These are phyloP conservation scores for Halesus radiatus DNA, from an alignment of 1,140 invertebrate species.

Conservation along the genomic window DNA sequence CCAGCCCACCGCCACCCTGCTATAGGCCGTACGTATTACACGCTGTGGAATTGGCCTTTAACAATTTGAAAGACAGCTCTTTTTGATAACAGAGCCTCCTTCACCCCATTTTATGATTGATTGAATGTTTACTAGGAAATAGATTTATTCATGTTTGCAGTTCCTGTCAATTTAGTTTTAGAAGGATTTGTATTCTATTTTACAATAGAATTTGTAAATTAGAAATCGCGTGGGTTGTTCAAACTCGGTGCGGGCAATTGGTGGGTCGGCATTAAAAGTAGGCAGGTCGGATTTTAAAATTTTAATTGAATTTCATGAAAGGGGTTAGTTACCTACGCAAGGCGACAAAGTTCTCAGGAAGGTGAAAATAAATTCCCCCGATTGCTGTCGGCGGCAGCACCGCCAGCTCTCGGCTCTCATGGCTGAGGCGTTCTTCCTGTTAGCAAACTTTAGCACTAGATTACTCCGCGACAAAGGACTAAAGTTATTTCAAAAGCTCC, in stretches of 20 bases:
- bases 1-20: too few relatives aligned
- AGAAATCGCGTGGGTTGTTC: neutral
- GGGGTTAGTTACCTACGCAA: constrained; percentile 2
- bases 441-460: constrained; percentile 56
- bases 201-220: neutral
- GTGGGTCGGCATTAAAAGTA: too few relatives aligned
- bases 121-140: too few relatives aligned
- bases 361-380: constrained; percentile 45
- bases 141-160: too few relatives aligned
- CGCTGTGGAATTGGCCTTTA: neutral
- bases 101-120: too few relatives aligned
- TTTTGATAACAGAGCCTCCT: neutral
- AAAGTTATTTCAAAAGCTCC: constrained; percentile 57
- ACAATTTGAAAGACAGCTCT: neutral
- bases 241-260: too few relatives aligned
- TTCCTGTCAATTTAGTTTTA: neutral
- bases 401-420: neutral
- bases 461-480: constrained; percentile 56
- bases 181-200: neutral
- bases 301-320: constrained; percentile 25
- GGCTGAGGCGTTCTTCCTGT: constrained; percentile 52
- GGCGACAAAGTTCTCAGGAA: constrained; percentile 32
- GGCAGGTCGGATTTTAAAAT: too few relatives aligned
- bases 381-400: constrained; percentile 29
- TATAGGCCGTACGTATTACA: neutral